phyloP scores from a whole-genome alignment of 2,797 vertebrate species.

The Falco peregrinus region DNA sequence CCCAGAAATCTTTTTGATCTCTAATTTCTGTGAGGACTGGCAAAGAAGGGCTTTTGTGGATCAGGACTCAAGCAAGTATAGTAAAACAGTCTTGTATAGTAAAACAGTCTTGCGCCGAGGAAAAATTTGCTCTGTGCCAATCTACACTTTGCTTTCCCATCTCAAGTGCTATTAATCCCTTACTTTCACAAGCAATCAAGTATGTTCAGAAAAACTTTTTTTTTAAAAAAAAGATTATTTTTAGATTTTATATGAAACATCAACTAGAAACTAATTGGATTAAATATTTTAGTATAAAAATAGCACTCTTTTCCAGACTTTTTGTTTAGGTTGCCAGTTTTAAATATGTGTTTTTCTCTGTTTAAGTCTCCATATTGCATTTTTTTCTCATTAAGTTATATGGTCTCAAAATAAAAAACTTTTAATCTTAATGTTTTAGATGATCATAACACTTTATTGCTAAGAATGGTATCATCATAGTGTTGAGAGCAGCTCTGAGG shows the following conservation, averaged over 20 bases:
- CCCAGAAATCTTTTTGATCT: background rate
- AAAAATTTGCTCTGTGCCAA: background rate
- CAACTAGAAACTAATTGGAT: constrained; percentile 58
- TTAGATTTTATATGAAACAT: constrained; percentile 51
- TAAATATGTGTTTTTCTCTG: constrained; percentile 21
- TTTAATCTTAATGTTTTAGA: background rate
- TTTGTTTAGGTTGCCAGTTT: constrained; percentile 59
- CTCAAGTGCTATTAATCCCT: background rate
- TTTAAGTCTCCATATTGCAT: constrained; percentile 16
- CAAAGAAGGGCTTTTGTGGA: background rate
- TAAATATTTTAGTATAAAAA: constrained; percentile 53
- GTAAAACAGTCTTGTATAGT: background rate
- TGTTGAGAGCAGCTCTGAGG: no score
- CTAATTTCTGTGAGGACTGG: background rate
- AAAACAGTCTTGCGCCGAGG: background rate
- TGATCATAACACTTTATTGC: background rate
- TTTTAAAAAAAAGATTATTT: background rate
- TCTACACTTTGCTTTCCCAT: background rate
- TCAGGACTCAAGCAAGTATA: background rate
- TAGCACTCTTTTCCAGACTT: constrained; percentile 34
- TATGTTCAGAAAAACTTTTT: background rate
- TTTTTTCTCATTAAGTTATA: constrained; percentile 43
- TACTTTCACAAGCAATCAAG: constrained; percentile 24
- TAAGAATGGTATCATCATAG: background rate
- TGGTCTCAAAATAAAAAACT: background rate